phyloP scores from a whole-genome alignment of 2,113 vertebrate species.

The Oplegnathus fasciatus region DNA sequence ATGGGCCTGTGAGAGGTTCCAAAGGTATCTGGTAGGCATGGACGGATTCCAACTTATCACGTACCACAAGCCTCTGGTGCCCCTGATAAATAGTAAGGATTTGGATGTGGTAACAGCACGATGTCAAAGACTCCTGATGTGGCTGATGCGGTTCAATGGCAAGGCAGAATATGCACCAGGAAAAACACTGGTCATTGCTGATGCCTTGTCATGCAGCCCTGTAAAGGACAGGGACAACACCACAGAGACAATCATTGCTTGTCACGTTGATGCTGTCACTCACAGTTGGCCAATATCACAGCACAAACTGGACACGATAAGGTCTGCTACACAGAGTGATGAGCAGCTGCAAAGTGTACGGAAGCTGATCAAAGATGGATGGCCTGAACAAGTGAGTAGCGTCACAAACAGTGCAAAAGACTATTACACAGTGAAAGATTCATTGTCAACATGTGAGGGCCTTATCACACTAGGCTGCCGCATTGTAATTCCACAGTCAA shows the following conservation, averaged over 20 bases:
- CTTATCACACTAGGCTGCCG: not conserved
- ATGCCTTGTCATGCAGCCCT: conserved; percentile 30
- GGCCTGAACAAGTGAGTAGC: not conserved
- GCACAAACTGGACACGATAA: not conserved
- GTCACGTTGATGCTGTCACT: conserved; percentile 4
- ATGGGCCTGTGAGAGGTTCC: conserved; percentile 56
- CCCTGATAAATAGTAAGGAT: conserved; percentile 58
- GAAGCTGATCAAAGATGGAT: not conserved
- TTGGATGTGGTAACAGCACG: too few relatives aligned
- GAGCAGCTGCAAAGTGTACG: not conserved
- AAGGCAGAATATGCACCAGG: not conserved
- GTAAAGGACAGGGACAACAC: not conserved
- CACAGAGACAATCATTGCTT: conserved; percentile 4
- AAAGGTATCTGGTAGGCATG: conserved; percentile 64
- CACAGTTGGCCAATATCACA: not conserved
- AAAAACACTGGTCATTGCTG: conserved; percentile 16
- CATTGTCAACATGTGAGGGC: not conserved
- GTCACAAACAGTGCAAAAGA: not conserved
- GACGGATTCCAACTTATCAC: conserved; percentile 61
- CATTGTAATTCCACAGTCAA: not conserved
- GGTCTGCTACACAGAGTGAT: not conserved
- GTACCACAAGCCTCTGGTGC: conserved; percentile 60
- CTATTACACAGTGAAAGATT: not conserved
- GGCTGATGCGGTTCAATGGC: conserved; percentile 14
- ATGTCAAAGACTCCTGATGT: too few relatives aligned